Conservation (phyloP, 2,797 vertebrate genomes). For the Podargus strigoides region DNA sequence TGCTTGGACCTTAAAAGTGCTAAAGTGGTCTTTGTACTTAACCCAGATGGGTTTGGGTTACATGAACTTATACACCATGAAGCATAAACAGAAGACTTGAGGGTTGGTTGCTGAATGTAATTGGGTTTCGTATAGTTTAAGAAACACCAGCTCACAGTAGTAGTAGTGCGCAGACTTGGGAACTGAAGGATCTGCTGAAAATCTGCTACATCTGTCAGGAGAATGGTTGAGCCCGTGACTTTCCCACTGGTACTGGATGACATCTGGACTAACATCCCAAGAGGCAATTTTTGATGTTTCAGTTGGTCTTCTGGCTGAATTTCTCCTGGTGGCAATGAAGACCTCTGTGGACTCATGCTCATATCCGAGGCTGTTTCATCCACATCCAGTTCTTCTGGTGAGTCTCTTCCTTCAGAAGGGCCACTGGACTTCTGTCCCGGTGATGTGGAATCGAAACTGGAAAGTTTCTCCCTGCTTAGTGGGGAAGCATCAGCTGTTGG, state of each 20-base stretch:
- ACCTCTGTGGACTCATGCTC: conserved; percentile 83
- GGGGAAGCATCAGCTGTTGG: conserved; percentile 70
- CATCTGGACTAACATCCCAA: conserved; percentile 84
- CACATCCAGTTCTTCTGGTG: conserved; percentile 87
- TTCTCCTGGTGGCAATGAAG: conserved; percentile 78
- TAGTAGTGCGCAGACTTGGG: conserved; percentile 90
- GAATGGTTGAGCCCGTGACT: conserved; percentile 75
- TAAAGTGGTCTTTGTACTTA: conserved; percentile 92
- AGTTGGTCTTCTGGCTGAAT: conserved; percentile 70
- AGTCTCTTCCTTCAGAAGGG: conserved; percentile 81
- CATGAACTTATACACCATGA: conserved; percentile 94
- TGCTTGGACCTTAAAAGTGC: conserved; percentile 93
- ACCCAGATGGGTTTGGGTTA: conserved; percentile 93
- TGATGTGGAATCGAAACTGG: conserved; percentile 82
- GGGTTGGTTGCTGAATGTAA: conserved; percentile 79
- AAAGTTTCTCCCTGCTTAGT: conserved; percentile 74
- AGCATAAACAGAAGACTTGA: conserved; percentile 89
- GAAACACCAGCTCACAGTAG: conserved; percentile 97
- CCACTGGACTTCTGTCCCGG: conserved; percentile 87
- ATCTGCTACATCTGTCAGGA: conserved; percentile 84
- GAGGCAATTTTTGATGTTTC: conserved; percentile 73
- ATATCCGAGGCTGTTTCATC: conserved; percentile 85
- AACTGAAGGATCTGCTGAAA: conserved; percentile 90
- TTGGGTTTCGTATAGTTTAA: conserved; percentile 96
- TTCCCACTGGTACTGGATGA: conserved; percentile 76